A percentile compares a stretch with the other conserved stretches of the same genome.
These are phyloP conservation scores for Balaeniceps rex DNA, from an alignment of 2,113 vertebrate genomes.

Conservation along the genomic window DNA sequence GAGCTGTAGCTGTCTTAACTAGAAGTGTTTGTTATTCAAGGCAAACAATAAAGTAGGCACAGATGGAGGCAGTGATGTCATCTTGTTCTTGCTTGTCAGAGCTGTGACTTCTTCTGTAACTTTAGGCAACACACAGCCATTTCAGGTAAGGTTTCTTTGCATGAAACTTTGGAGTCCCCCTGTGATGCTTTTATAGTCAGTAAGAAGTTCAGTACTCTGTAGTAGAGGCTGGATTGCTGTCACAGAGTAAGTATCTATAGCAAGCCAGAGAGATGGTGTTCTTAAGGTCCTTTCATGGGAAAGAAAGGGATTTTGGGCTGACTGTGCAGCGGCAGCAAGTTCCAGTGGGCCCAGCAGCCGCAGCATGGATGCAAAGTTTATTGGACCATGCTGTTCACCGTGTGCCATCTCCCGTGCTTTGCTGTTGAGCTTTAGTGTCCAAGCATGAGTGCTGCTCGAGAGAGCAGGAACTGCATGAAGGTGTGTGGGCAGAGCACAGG, in stretches of 20 bases:
- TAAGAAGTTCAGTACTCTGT: not conserved
- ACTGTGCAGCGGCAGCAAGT: not conserved
- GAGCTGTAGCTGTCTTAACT: not conserved
- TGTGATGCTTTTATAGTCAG: not conserved
- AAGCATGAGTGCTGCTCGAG: rapidly evolving
- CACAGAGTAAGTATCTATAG: not conserved
- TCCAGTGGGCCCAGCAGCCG: not conserved
- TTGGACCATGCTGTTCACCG: not conserved
- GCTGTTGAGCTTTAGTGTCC: not conserved
- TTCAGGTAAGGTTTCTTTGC: not conserved
- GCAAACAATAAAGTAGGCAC: not conserved
- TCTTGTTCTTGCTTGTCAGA: not conserved
- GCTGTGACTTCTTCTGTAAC: not conserved
- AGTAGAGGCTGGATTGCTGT: not conserved
- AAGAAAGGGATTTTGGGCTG: not conserved
- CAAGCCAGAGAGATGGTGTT: not conserved
- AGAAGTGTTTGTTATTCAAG: not conserved
- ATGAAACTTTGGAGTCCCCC: not conserved
- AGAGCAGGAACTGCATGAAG: not conserved
- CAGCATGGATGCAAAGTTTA: not conserved
- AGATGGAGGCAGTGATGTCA: not conserved
- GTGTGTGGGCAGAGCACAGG: not conserved
- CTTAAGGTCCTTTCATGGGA: not conserved
- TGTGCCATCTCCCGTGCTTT: not conserved
- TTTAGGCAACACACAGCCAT: not conserved